These are phyloP conservation scores for Tenodera sinensis DNA, from an alignment of 2,888 invertebrate species.

Conservation along the genomic window DNA sequence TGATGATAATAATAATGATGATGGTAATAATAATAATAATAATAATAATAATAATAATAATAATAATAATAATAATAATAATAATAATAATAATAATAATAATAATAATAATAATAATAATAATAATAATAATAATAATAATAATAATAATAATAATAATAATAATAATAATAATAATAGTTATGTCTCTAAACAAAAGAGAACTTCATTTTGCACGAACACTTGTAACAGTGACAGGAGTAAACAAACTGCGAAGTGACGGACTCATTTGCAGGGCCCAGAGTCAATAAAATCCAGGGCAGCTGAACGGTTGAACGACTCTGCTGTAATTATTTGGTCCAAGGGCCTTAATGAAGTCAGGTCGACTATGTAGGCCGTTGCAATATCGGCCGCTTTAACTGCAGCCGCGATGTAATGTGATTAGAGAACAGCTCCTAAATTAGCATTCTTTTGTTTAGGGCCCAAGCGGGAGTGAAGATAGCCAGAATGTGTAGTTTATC, in stretches of 20 bases:
- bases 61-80: no score
- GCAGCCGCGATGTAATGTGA: background rate
- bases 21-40: no score
- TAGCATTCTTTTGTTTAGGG: background rate
- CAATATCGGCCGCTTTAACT: background rate
- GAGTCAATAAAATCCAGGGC: background rate
- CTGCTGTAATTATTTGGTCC: background rate
- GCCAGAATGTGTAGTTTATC: background rate
- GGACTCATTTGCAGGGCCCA: background rate
- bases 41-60: no score
- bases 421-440: background rate
- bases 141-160: no score
- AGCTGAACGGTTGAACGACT: background rate
- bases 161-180: no score
- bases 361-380: background rate
- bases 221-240: no score
- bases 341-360: background rate
- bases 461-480: background rate
- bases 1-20: no score
- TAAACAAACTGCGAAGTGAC: background rate
- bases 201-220: no score
- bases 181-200: no score
- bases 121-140: no score
- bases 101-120: no score
- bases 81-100: no score